Evolutionary conservation across 2,113 vertebrate genomes (phyloP).

Genomic region (Indri indri): DNA sequence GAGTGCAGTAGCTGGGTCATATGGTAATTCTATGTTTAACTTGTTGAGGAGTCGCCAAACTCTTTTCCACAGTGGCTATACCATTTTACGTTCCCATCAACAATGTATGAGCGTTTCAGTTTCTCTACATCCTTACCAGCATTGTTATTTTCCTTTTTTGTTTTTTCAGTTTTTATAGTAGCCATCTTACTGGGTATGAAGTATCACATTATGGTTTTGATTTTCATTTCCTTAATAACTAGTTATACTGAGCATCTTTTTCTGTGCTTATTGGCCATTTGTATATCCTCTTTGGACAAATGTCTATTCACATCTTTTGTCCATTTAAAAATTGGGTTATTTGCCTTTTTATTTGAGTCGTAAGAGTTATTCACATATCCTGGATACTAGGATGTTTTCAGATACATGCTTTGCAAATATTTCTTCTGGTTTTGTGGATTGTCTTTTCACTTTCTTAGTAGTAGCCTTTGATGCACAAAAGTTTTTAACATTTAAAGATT

Average conservation of each 20-base stretch:
- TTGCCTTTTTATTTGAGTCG: background rate
- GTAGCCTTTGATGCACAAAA: background rate
- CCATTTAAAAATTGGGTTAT: background rate
- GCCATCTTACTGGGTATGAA: background rate
- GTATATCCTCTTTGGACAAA: background rate
- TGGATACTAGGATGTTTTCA: background rate
- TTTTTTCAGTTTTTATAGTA: background rate
- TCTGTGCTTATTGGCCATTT: background rate
- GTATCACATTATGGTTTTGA: background rate
- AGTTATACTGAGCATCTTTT: background rate
- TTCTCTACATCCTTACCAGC: background rate
- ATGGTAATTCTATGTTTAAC: background rate
- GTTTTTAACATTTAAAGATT: background rate
- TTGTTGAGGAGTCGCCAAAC: background rate
- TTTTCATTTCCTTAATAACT: background rate
- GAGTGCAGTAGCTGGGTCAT: background rate
- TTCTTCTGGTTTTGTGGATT: background rate
- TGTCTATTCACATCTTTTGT: background rate
- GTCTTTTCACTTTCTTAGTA: background rate
- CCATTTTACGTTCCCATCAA: background rate
- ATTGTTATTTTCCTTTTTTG: background rate
- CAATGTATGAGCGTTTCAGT: background rate
- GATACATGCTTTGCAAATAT: background rate
- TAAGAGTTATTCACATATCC: background rate
- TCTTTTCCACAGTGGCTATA: background rate